Evolutionary conservation across 2,113 vertebrate genomes (phyloP).

Genomic region (Leuciscus idus): DNA sequence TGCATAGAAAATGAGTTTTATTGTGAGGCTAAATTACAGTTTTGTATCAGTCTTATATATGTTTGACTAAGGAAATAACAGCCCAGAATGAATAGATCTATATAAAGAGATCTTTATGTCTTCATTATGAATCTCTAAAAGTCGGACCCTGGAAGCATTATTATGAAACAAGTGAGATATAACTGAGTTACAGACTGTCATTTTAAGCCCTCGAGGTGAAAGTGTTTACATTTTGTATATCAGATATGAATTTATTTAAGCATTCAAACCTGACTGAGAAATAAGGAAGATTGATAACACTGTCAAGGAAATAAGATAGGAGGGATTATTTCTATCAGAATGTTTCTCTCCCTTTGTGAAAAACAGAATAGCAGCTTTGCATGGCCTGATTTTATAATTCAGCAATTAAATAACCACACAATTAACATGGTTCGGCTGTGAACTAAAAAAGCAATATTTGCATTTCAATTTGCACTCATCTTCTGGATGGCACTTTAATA

Average conservation of each 20-base stretch:
- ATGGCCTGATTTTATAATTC: neutral
- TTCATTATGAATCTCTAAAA: neutral
- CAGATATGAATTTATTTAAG: neutral
- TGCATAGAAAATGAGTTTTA: neutral
- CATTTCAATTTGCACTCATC: neutral
- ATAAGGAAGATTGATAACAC: neutral
- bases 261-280: neutral
- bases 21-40: neutral
- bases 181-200: neutral
- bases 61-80: neutral
- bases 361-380: neutral
- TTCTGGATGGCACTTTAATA: neutral
- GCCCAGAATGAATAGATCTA: neutral
- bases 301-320: neutral
- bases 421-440: neutral
- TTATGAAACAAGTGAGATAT: neutral
- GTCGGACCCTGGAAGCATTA: neutral
- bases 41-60: neutral
- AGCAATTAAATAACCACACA: neutral
- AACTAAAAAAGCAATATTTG: neutral
- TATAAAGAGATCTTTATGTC: neutral
- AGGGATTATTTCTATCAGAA: neutral
- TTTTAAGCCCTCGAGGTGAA: neutral
- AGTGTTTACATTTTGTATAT: neutral
- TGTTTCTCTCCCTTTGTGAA: too few relatives aligned